A percentile compares a stretch with the other conserved stretches of the same genome.
Evolutionary conservation across 2,797 vertebrate genomes (phyloP).

Genomic region (Phoebastria nigripes): DNA sequence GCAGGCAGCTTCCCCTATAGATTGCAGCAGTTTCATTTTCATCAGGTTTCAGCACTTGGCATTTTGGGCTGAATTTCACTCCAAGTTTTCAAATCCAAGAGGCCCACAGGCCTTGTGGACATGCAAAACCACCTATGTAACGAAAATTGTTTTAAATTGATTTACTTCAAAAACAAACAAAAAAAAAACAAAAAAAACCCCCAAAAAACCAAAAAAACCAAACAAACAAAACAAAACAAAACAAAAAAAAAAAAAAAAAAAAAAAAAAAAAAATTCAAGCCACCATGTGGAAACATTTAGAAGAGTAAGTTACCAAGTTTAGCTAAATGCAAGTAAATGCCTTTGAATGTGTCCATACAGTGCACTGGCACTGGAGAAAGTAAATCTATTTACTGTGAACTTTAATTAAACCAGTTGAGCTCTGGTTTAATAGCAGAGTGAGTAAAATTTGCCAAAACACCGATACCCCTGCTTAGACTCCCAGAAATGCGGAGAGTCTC

Average conservation of each 20-base stretch:
- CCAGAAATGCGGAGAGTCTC: neutral
- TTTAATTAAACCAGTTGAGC: slow-evolving; percentile 35
- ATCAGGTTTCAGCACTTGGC: slow-evolving; percentile 20
- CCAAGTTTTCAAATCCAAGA: slow-evolving; percentile 52
- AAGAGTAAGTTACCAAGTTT: slow-evolving; percentile 35
- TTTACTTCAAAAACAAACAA: neutral
- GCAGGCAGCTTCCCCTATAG: slow-evolving; percentile 3
- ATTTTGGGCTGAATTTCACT: slow-evolving; percentile 7
- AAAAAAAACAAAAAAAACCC: neutral
- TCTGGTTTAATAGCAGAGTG: neutral
- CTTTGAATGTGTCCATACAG: slow-evolving; percentile 12
- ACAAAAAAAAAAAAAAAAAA: no score
- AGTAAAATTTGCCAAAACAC: neutral
- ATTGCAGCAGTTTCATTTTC: neutral
- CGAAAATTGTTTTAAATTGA: slow-evolving; percentile 60
- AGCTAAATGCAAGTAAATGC: slow-evolving; percentile 36
- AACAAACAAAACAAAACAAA: no score
- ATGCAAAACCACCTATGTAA: slow-evolving; percentile 61
- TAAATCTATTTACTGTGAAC: neutral
- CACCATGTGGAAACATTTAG: slow-evolving; percentile 63
- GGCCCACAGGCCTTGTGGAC: slow-evolving; percentile 43
- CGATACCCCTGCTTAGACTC: neutral
- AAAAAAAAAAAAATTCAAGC: neutral
- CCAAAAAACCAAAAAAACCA: neutral
- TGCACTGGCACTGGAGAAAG: neutral